phyloP scores from a whole-genome alignment of 1,140 invertebrate genomes.

The Coelopa frigida region DNA sequence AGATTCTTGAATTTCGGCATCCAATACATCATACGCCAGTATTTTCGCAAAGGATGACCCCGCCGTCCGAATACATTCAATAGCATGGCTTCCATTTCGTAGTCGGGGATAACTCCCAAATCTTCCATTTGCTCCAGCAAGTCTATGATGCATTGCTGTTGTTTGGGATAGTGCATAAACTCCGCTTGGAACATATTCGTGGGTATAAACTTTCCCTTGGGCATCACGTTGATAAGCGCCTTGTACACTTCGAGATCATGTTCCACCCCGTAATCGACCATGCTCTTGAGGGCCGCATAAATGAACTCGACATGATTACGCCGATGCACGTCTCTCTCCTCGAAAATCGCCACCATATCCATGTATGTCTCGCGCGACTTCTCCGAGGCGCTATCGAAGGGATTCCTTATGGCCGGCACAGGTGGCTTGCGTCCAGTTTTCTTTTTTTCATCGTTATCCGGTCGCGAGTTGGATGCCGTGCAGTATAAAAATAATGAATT shows the following conservation, averaged over 20 bases:
- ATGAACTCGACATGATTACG: conserved; percentile 91
- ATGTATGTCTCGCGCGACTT: conserved; percentile 70
- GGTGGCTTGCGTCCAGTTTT: too few relatives aligned
- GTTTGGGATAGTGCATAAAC: conserved; percentile 88
- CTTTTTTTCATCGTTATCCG: too few relatives aligned
- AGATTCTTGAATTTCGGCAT: conserved; percentile 92
- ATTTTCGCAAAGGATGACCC: conserved; percentile 73
- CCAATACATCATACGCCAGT: conserved; percentile 94
- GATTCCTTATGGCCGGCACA: conserved; percentile 23
- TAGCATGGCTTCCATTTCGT: conserved; percentile 76
- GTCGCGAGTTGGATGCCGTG: too few relatives aligned
- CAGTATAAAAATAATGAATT: too few relatives aligned
- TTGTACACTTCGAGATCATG: conserved; percentile 91
- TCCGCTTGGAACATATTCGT: conserved; percentile 74
- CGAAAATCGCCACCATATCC: conserved; percentile 65
- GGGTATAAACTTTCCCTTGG: conserved; percentile 84
- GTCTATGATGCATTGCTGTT: conserved; percentile 85
- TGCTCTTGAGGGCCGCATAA: conserved; percentile 73
- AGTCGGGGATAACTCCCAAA: conserved; percentile 78
- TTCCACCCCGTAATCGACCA: conserved; percentile 86
- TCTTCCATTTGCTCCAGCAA: conserved; percentile 52
- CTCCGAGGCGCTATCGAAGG: conserved; percentile 35
- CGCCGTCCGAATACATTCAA: conserved; percentile 75
- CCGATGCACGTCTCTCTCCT: conserved; percentile 52
- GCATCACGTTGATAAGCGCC: conserved; percentile 80